phyloP scores from a whole-genome alignment of 2,797 vertebrate species.

The Dipus sagitta region DNA sequence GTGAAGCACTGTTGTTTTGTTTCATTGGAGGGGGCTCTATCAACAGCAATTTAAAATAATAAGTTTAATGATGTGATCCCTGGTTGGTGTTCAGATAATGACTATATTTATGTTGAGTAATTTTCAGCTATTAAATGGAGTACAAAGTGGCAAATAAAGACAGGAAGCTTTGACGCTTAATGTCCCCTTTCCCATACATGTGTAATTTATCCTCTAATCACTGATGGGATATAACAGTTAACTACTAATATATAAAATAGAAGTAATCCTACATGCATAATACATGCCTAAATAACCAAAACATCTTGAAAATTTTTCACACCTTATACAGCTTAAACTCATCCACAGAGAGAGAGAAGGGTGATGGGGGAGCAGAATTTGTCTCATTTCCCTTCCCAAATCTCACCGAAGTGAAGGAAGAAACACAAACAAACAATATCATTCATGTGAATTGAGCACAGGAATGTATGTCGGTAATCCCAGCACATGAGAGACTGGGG shows the following conservation, averaged over 20 bases:
- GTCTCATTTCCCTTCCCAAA: not conserved
- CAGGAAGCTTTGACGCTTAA: constrained; percentile 56
- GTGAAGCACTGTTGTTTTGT: constrained; percentile 69
- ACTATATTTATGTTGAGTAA: constrained; percentile 79
- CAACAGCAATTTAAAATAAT: constrained; percentile 81
- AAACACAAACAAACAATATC: constrained; percentile 47
- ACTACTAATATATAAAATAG: not conserved
- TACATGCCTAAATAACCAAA: not conserved
- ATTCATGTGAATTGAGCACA: not conserved
- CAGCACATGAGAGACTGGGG: too few species aligned
- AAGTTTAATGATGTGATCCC: constrained; percentile 76
- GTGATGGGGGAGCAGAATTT: not conserved
- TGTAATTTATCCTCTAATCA: constrained; percentile 53
- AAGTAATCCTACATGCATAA: not conserved
- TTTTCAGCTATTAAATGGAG: constrained; percentile 79
- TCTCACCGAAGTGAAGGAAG: constrained; percentile 1
- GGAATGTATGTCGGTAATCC: not conserved
- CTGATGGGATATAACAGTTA: constrained; percentile 8
- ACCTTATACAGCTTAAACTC: not conserved
- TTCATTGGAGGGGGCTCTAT: constrained; percentile 78
- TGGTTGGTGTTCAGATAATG: constrained; percentile 83
- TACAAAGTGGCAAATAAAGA: constrained; percentile 57
- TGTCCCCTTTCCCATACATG: not conserved
- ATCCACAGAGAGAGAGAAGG: too few species aligned
- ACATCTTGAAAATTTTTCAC: not conserved